A percentile compares a stretch with the other conserved stretches of the same genome.
Conservation (phyloP, 2,113 vertebrate genomes). For the Typhlomys cinereus region DNA sequence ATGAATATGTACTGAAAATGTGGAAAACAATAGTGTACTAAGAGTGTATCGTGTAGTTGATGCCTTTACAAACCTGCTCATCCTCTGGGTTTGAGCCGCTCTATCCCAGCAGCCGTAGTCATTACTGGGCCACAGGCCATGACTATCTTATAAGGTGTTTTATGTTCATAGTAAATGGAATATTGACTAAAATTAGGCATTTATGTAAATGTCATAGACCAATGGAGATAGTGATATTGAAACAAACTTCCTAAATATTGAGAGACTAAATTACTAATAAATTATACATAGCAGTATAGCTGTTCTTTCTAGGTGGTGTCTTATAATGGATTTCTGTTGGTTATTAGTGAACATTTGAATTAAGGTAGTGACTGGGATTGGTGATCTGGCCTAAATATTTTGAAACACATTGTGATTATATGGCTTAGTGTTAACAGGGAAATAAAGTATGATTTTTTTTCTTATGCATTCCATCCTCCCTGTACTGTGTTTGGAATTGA, state of each 20-base stretch:
- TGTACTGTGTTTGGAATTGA: slow-evolving; percentile 69
- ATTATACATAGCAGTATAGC: slow-evolving; percentile 24
- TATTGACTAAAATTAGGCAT: slow-evolving; percentile 64
- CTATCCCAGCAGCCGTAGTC: neutral
- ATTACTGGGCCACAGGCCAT: neutral
- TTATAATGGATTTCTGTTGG: slow-evolving; percentile 38
- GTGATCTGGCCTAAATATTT: slow-evolving; percentile 49
- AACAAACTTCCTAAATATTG: slow-evolving; percentile 33
- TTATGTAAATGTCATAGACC: slow-evolving; percentile 67
- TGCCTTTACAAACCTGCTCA: slow-evolving; percentile 22
- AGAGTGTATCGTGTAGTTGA: slow-evolving; percentile 28
- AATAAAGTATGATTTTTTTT: slow-evolving; percentile 66
- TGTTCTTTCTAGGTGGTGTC: slow-evolving; percentile 42
- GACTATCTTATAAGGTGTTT: slow-evolving; percentile 27
- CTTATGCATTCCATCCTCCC: slow-evolving; percentile 58
- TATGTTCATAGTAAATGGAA: slow-evolving; percentile 55
- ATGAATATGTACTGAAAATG: slow-evolving; percentile 19
- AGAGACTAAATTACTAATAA: slow-evolving; percentile 63
- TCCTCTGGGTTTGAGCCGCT: slow-evolving; percentile 19
- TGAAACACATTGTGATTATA: slow-evolving; percentile 66
- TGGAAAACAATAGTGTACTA: neutral
- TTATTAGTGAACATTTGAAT: slow-evolving; percentile 30
- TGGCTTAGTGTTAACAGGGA: slow-evolving; percentile 56
- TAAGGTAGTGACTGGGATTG: neutral
- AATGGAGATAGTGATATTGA: slow-evolving; percentile 54